These are phyloP conservation scores for Bucorvus abyssinicus DNA, from an alignment of 2,797 vertebrate species.

Conservation along the genomic window DNA sequence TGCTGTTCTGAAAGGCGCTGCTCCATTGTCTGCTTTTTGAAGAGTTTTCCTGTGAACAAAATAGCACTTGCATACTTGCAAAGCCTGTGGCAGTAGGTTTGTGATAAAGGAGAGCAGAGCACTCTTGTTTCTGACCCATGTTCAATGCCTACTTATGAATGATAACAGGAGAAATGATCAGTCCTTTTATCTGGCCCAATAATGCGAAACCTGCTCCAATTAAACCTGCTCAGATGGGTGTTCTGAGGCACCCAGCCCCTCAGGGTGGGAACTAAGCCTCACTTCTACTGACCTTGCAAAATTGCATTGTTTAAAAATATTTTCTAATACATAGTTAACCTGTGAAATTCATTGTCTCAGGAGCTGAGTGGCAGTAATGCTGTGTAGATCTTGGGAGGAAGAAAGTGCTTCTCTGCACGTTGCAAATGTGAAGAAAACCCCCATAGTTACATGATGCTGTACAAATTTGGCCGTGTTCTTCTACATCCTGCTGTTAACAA, in stretches of 20 bases:
- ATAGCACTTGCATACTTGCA: neutral
- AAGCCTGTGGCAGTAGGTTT: neutral
- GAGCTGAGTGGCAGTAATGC: neutral
- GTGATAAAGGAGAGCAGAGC: neutral
- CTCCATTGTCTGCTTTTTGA: neutral
- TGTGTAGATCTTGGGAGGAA: neutral
- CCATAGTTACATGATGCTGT: neutral
- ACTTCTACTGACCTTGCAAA: neutral
- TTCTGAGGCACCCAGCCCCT: neutral
- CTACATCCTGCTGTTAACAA: neutral
- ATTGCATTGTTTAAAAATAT: neutral
- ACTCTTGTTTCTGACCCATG: neutral
- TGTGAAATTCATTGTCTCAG: neutral
- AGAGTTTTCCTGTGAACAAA: neutral
- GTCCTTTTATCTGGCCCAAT: neutral
- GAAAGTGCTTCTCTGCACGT: neutral
- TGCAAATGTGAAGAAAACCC: neutral
- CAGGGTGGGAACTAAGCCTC: neutral
- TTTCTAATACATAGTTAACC: neutral
- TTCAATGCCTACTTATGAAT: neutral
- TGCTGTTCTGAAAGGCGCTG: neutral
- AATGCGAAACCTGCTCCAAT: neutral
- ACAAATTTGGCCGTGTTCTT: neutral
- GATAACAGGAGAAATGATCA: neutral
- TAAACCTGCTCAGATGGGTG: neutral